Evolutionary conservation across 2,113 vertebrate species (phyloP).

Genomic region (Periophthalmus modestus): DNA sequence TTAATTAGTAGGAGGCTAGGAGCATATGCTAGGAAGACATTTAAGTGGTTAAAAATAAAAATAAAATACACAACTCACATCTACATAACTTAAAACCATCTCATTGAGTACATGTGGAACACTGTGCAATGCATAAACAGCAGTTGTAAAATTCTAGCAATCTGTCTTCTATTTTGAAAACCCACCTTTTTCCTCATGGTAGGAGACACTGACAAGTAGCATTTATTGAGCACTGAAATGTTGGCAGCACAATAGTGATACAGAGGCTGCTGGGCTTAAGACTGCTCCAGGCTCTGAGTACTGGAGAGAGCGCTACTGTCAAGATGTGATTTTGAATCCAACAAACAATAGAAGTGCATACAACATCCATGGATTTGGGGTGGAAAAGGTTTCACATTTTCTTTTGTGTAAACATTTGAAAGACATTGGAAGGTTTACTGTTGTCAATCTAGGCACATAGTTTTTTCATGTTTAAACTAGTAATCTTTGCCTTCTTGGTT

Average conservation of each 20-base stretch:
- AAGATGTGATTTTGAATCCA: constrained; percentile 1
- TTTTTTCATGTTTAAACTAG: not conserved
- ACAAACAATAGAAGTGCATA: not conserved
- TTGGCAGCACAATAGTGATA: constrained; percentile 10
- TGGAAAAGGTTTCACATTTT: not conserved
- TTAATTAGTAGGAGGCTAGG: no score
- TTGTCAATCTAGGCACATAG: not conserved
- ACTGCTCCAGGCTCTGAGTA: constrained; percentile 1
- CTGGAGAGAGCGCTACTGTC: not conserved
- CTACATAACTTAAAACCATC: not conserved
- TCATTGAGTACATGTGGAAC: not conserved
- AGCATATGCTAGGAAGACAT: no score
- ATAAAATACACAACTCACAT: not conserved
- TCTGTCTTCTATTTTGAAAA: not conserved
- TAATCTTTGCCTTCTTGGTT: not conserved
- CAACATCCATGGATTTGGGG: not conserved
- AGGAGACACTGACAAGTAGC: constrained; percentile 1
- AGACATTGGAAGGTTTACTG: not conserved
- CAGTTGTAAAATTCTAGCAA: not conserved
- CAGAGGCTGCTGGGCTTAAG: not conserved
- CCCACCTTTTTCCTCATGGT: not conserved
- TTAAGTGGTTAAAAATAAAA: no score
- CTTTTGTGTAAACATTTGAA: not conserved
- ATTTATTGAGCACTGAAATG: not conserved
- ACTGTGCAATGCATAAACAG: not conserved